Evolutionary conservation across 2,888 invertebrate species (phyloP).

Genomic region (Acrocyrtus sp.): DNA sequence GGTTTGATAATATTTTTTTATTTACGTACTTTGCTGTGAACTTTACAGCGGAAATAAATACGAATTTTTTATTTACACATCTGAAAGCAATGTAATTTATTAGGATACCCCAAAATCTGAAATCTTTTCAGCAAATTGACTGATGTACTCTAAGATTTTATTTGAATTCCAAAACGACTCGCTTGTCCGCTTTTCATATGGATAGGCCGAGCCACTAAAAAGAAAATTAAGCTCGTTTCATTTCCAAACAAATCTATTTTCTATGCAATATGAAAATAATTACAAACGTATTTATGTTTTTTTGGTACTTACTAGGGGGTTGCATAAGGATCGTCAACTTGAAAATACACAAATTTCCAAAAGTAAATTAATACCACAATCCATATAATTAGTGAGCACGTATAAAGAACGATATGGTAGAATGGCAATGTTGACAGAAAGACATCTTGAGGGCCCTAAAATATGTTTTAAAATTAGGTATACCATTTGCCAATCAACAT

Average conservation of each 20-base stretch:
- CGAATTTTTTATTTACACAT: too few relatives aligned
- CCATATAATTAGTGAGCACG: conserved; percentile 40
- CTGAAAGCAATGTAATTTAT: too few relatives aligned
- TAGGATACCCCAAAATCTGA: too few relatives aligned
- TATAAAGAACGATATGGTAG: conserved; percentile 45
- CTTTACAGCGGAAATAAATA: too few relatives aligned
- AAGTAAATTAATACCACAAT: conserved; percentile 53
- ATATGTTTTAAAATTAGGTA: too few relatives aligned
- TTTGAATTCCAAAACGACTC: background rate
- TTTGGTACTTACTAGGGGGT: conserved; percentile 51
- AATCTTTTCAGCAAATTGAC: conserved; percentile 1
- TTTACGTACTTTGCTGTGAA: background rate
- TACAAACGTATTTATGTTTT: background rate
- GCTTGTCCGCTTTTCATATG: conserved; percentile 31
- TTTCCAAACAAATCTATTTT: too few relatives aligned
- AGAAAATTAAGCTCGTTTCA: too few relatives aligned
- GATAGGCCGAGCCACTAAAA: conserved; percentile 49
- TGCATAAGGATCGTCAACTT: conserved; percentile 57
- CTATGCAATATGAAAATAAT: conserved; percentile 1
- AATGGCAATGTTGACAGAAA: conserved; percentile 57
- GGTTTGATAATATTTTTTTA: background rate
- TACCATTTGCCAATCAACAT: too few relatives aligned
- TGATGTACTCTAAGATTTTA: conserved; percentile 16
- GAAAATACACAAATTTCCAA: conserved; percentile 57
- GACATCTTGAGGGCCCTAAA: conserved; percentile 30